Conservation (phyloP, 2,113 vertebrate species). For the Pimephales promelas region DNA sequence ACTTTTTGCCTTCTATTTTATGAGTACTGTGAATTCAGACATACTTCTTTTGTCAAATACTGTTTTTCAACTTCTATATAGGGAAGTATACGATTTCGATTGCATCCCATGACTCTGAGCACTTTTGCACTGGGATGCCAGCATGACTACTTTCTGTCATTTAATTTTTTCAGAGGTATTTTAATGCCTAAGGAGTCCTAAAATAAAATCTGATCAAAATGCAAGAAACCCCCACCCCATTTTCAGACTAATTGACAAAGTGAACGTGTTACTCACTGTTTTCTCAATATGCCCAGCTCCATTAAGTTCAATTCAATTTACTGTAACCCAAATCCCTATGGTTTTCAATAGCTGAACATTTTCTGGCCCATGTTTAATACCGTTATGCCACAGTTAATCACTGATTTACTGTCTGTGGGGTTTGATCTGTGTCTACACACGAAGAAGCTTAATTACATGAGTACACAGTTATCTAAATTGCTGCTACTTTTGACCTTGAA, state of each 20-base stretch:
- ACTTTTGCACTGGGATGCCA: background rate
- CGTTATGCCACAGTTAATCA: background rate
- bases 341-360: background rate
- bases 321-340: background rate
- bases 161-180: background rate
- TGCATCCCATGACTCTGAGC: no score
- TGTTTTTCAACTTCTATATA: no score
- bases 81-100: no score
- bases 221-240: background rate
- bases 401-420: conserved; percentile 7
- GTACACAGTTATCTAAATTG: conserved; percentile 52
- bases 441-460: conserved; percentile 55
- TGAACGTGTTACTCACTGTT: background rate
- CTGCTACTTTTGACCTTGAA: conserved; percentile 51
- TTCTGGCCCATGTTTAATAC: background rate
- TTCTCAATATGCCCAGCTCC: background rate
- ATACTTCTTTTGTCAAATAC: no score
- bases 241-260: background rate
- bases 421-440: conserved; percentile 19
- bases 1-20: no score
- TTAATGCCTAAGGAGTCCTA: background rate
- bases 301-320: background rate
- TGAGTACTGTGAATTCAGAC: no score
- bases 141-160: background rate
- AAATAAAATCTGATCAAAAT: background rate